Evolutionary conservation across 2,888 invertebrate species (phyloP).

Genomic region (Terebella lapidaria): DNA sequence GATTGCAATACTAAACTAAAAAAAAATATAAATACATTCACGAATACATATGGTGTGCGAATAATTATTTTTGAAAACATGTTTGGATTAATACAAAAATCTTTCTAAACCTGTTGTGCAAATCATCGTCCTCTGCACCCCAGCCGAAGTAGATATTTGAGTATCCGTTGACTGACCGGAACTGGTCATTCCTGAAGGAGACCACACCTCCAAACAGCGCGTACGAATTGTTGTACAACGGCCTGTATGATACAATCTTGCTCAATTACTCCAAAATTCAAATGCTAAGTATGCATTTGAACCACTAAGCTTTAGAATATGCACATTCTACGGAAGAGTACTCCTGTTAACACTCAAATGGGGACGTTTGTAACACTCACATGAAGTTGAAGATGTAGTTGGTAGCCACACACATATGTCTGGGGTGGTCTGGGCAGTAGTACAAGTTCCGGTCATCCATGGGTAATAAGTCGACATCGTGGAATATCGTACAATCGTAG

Average conservation of each 20-base stretch:
- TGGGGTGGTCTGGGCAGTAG: not conserved
- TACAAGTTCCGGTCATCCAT: not conserved
- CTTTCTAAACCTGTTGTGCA: conserved; percentile 5
- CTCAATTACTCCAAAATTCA: no score
- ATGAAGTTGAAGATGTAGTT: not conserved
- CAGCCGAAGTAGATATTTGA: conserved; percentile 8
- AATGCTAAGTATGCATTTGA: no score
- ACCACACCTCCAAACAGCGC: conserved; percentile 3
- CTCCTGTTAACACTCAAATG: not conserved
- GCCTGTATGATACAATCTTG: not conserved
- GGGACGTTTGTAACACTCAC: not conserved
- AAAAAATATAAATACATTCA: no score
- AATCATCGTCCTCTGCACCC: conserved; percentile 8
- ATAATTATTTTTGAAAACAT: no score
- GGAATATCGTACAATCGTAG: not conserved
- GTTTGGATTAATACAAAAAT: no score
- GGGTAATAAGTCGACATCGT: conserved; percentile 1
- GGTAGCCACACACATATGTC: conserved; percentile 2
- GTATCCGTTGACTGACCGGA: conserved; percentile 1
- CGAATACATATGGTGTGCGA: no score
- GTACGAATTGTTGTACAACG: not conserved
- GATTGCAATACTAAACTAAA: no score
- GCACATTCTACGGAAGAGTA: no score
- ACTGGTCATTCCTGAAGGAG: not conserved
- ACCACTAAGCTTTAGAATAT: no score